Evolutionary conservation across 2,888 invertebrate genomes (phyloP), one percentile per base, ranked within the genome.

Genomic region (Leptogaster cylindrica): DNA sequence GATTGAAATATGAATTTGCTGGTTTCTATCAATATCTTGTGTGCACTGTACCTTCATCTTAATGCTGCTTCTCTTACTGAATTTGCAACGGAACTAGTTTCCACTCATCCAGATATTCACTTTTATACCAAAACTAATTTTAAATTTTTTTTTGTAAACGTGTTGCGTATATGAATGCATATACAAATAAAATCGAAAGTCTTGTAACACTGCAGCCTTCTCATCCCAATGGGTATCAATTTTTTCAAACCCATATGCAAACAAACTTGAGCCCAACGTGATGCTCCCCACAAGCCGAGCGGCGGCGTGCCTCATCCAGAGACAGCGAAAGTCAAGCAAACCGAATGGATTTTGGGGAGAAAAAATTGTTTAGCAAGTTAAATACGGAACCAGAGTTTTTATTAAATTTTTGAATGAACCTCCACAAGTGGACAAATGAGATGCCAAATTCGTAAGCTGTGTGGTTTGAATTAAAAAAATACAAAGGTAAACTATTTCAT

Each of bases 21-120:
- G 46, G 27, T 31, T 16, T 46, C 25, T 10, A 52, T 28, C 28
- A 14, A 52, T 8, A 4, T 23, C 7, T 31, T 52, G 31, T n/a
- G 14, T n/a, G 14, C 18, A n/a, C 20, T 55, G 23, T 63, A 63
- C 61, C 61, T 63, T 63, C 61, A 63, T 63, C 27, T 44, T 44
- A 31, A 28, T 44, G 44, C 20, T 63, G 41, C 44, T 44, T 63
- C 44, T 63, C 61, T 36, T 63, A 44, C 28, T 63, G 28, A 63
- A 63, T 44, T 63, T 44, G 41, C 61, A 27, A 63, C 44, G 44
- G 44, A 63, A 63, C 61, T 63, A 23, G n/a, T 63, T 44, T 44
- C n/a, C 16, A 27, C 27, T 16, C 12, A 16, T 63, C 27, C 28
- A 63, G 27, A 14, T 28, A 36, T 27, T 25, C 39, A 44, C 61